Percentiles rank a stretch among this genome's conserved stretches.
Evolutionary conservation across 2,113 vertebrate species (phyloP).

Genomic region (Erinaceus europaeus): DNA sequence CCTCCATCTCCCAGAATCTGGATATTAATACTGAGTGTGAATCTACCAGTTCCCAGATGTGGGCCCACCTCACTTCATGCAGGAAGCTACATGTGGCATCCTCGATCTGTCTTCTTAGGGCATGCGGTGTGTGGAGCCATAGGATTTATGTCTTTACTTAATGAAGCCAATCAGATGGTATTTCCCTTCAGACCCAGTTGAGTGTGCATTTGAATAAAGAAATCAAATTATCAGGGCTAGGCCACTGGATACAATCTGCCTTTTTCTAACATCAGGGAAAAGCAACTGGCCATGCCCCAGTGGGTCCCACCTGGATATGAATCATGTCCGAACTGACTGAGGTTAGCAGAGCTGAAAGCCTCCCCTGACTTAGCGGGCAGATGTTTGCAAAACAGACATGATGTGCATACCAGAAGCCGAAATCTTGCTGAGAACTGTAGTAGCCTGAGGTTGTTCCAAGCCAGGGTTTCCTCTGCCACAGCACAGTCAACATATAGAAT

Average conservation of each 20-base stretch:
- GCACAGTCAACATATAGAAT: neutral
- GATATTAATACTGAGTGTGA: neutral
- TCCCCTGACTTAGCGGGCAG: neutral
- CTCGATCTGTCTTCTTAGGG: neutral
- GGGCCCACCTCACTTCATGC: neutral
- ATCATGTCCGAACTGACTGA: neutral
- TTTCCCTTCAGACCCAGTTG: neutral
- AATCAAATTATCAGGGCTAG: conserved; percentile 1
- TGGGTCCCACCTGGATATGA: neutral
- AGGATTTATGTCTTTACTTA: neutral
- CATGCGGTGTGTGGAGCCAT: neutral
- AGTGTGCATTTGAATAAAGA: neutral
- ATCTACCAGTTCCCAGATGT: neutral
- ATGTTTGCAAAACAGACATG: neutral
- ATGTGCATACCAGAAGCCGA: conserved; percentile 3
- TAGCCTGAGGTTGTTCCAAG: neutral
- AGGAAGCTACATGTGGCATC: neutral
- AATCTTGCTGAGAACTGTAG: neutral
- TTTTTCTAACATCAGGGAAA: neutral
- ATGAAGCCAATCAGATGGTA: neutral
- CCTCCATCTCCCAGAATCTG: neutral
- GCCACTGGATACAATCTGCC: neutral
- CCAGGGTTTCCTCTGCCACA: neutral
- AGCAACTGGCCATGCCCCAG: neutral
- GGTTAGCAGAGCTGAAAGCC: neutral